phyloP scores from a whole-genome alignment of 2,888 invertebrate species.

The Idaea dimidiata region DNA sequence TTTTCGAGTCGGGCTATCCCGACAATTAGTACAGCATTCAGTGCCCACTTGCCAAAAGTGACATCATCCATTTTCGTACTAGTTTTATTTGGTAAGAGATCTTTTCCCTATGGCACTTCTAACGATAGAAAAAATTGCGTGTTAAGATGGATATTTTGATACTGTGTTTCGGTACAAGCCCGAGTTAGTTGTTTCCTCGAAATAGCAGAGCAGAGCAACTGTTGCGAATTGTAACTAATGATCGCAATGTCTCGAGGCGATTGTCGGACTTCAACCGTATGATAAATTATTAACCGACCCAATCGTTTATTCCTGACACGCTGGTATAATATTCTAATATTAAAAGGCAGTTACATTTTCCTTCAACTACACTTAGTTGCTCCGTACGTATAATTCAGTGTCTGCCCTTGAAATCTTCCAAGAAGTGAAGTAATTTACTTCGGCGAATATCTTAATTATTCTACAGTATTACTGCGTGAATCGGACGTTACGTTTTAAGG shows the following conservation, averaged over 20 bases:
- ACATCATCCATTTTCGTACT: slow-evolving; percentile 24
- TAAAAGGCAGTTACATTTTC: background rate
- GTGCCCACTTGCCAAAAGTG: slow-evolving; percentile 30
- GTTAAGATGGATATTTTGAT: slow-evolving; percentile 31
- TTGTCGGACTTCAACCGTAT: slow-evolving; percentile 51
- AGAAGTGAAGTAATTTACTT: background rate
- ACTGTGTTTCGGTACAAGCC: slow-evolving; percentile 29
- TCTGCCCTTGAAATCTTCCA: background rate
- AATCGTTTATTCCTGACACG: slow-evolving; percentile 49
- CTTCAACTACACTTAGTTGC: background rate
- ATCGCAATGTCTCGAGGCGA: slow-evolving; percentile 51
- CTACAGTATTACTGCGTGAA: background rate
- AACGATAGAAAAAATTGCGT: slow-evolving; percentile 25
- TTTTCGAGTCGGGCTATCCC: slow-evolving; percentile 38
- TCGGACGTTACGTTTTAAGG: background rate
- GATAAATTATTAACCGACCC: slow-evolving; percentile 58
- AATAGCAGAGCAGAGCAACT: slow-evolving; percentile 59
- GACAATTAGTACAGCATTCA: slow-evolving; percentile 28
- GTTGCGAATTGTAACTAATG: slow-evolving; percentile 67
- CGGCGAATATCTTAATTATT: background rate
- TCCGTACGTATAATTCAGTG: background rate
- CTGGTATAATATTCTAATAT: slow-evolving; percentile 44
- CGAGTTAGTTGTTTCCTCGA: slow-evolving; percentile 52
- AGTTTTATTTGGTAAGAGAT: slow-evolving; percentile 27
- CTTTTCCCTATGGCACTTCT: slow-evolving; percentile 43